phyloP scores from a whole-genome alignment of 2,888 invertebrate genomes.

The Caradrina clavipalpis region DNA sequence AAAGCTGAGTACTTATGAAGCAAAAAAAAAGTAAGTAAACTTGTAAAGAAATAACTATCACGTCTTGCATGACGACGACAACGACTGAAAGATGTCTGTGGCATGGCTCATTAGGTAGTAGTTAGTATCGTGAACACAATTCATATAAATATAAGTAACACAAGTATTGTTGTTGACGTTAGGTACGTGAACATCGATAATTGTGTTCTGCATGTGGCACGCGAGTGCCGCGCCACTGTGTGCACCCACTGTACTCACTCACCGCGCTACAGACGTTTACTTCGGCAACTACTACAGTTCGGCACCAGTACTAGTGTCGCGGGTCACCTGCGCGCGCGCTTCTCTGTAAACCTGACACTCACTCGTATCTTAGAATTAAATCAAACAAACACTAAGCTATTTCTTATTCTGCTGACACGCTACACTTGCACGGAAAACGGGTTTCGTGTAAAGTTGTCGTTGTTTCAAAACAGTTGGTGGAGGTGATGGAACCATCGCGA shows the following conservation, averaged over 20 bases:
- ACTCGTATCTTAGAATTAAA: background rate
- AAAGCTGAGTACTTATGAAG: too few relatives aligned
- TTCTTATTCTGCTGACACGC: background rate
- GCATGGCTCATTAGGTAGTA: background rate
- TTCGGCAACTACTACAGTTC: slow-evolving; percentile 1
- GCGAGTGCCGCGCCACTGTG: too few relatives aligned
- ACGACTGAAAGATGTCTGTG: background rate
- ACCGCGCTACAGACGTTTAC: slow-evolving; percentile 4
- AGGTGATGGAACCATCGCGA: too few relatives aligned
- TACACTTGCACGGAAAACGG: background rate
- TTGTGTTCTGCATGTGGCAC: too few relatives aligned
- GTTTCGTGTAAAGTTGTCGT: slow-evolving; percentile 11
- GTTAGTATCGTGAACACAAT: background rate
- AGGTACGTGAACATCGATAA: too few relatives aligned
- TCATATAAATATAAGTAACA: background rate
- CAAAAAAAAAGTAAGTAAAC: too few relatives aligned
- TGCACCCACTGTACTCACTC: background rate
- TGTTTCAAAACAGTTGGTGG: slow-evolving; percentile 1
- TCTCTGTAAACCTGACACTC: background rate
- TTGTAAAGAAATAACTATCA: too few relatives aligned
- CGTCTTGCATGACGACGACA: background rate
- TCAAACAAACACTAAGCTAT: too few relatives aligned
- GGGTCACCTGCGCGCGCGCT: background rate
- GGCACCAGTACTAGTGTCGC: background rate
- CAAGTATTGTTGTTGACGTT: background rate